Evolutionary conservation across 2,113 vertebrate genomes (phyloP).

Genomic region (Leptodactylus fuscus): DNA sequence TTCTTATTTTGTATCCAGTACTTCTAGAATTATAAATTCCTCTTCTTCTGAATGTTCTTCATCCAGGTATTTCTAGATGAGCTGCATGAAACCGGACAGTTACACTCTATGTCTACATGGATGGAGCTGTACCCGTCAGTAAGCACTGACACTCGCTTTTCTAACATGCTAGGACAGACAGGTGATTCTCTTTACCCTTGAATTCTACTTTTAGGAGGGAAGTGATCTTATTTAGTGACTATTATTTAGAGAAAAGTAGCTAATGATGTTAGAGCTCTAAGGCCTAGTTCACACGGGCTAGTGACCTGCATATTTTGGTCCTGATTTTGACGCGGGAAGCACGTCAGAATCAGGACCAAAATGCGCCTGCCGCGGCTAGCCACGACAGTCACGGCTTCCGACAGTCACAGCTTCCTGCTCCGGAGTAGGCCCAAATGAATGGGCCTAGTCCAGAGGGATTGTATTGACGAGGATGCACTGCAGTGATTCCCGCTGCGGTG

Average conservation of each 20-base stretch:
- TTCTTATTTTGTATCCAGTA: not conserved
- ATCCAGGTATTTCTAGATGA: conserved; percentile 77
- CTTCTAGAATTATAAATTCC: not conserved
- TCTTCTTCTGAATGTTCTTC: not conserved
- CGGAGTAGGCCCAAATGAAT: too few species aligned
- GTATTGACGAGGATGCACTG: too few species aligned
- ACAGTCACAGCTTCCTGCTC: too few species aligned
- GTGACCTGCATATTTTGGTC: too few species aligned
- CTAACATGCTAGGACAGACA: conserved; percentile 79
- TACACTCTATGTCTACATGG: conserved; percentile 80
- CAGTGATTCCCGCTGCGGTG: too few species aligned
- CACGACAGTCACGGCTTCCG: too few species aligned
- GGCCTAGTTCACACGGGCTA: too few species aligned
- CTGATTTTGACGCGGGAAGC: too few species aligned
- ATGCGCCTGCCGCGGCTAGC: too few species aligned
- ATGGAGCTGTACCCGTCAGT: conserved; percentile 77
- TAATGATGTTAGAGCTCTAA: not conserved
- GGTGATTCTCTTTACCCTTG: conserved; percentile 66
- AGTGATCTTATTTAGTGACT: too few species aligned
- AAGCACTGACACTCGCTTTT: conserved; percentile 76
- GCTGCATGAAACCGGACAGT: conserved; percentile 75
- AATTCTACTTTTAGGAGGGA: not conserved
- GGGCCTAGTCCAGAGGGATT: too few species aligned
- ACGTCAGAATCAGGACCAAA: too few species aligned
- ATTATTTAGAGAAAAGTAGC: not conserved